Percentiles rank a stretch among this genome's conserved stretches.
phyloP scores from a whole-genome alignment of 2,113 vertebrate genomes.

The Phaetusa simplex region DNA sequence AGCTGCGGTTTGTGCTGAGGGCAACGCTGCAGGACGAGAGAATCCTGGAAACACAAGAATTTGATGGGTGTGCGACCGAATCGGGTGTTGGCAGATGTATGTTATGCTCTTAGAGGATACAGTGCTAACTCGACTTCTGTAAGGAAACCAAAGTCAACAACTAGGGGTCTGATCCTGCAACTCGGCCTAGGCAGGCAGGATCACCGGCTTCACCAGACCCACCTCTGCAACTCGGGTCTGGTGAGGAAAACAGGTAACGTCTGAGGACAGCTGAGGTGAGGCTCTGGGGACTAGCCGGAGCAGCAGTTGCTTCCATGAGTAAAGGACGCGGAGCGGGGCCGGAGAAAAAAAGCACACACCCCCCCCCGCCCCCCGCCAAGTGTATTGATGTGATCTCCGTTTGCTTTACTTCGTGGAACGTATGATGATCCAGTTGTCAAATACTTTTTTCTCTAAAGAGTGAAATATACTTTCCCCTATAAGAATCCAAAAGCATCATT shows the following conservation, averaged over 20 bases:
- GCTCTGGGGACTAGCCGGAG: conserved; percentile 25
- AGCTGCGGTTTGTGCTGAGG: conserved; percentile 30
- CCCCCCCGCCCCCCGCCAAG: neutral
- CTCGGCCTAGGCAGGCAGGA: neutral
- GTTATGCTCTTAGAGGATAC: conserved; percentile 25
- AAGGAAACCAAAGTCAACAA: conserved; percentile 27
- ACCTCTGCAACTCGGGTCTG: neutral
- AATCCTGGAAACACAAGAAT: conserved; percentile 11
- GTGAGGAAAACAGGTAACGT: neutral
- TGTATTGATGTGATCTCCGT: neutral
- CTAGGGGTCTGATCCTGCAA: neutral
- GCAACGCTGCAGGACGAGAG: conserved; percentile 28
- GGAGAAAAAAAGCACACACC: neutral
- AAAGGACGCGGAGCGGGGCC: neutral
- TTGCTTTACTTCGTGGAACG: conserved; percentile 36
- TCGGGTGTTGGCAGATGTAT: neutral
- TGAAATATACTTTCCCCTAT: conserved; percentile 64
- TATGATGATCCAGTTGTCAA: conserved; percentile 61
- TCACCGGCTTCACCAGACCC: neutral
- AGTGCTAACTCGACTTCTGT: conserved; percentile 44
- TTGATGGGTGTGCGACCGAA: neutral
- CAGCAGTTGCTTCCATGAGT: conserved; percentile 49
- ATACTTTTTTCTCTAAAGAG: conserved; percentile 51
- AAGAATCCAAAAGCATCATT: conserved; percentile 68
- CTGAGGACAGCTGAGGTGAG: conserved; percentile 45